A percentile compares a stretch with the other conserved stretches of the same genome.
Conservation (phyloP, 2,888 invertebrate genomes). For the Mythimna ferrago region DNA sequence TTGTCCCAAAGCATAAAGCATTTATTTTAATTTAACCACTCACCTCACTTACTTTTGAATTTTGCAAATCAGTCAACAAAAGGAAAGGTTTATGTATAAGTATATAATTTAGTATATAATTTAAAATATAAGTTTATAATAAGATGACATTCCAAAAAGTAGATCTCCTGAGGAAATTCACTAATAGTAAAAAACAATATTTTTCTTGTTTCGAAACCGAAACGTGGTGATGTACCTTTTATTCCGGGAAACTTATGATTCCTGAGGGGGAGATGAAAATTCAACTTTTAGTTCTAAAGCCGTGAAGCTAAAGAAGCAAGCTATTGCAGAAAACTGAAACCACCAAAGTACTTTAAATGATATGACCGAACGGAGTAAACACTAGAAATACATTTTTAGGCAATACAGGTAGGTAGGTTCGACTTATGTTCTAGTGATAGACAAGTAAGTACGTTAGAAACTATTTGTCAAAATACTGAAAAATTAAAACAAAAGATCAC, state of each 20-base stretch:
- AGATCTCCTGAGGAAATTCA: not conserved
- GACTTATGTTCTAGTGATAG: too few relatives aligned
- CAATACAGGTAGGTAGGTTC: not conserved
- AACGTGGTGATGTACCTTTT: slow-evolving; percentile 12
- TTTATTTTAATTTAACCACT: too few relatives aligned
- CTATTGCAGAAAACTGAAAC: slow-evolving; percentile 11
- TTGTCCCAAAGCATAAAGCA: too few relatives aligned
- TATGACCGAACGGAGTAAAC: not conserved
- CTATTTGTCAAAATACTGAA: too few relatives aligned
- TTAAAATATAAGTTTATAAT: too few relatives aligned
- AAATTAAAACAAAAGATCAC: too few relatives aligned
- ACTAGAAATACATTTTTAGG: not conserved
- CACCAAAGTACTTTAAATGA: not conserved
- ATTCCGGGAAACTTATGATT: slow-evolving; percentile 37
- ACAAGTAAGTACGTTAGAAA: too few relatives aligned
- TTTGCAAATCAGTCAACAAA: too few relatives aligned
- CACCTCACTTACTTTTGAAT: too few relatives aligned
- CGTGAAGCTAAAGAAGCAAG: slow-evolving; percentile 5
- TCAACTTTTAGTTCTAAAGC: slow-evolving; percentile 26
- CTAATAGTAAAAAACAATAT: not conserved
- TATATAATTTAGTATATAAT: too few relatives aligned
- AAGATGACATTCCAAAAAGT: too few relatives aligned
- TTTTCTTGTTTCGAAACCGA: not conserved
- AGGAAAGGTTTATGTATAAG: too few relatives aligned
- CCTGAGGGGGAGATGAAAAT: slow-evolving; percentile 31